A percentile compares a stretch with the other conserved stretches of the same genome.
Conservation (phyloP, 2,797 vertebrate species). For the Hemibagrus guttatus region DNA sequence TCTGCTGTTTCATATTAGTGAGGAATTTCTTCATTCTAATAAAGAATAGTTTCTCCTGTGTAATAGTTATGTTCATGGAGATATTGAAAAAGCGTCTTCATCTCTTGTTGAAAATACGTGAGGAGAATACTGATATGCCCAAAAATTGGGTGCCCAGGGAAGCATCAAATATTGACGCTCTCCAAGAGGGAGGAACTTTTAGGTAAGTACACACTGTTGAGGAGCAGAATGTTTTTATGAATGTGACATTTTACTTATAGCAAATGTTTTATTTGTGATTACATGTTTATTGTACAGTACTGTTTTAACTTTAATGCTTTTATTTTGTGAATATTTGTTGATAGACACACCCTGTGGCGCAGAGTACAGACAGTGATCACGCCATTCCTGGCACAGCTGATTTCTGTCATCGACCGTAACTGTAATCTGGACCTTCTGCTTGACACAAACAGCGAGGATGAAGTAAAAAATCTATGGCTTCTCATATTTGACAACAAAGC, state of each 20-base stretch:
- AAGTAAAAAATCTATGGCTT: constrained; percentile 86
- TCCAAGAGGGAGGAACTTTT: constrained; percentile 96
- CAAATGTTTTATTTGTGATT: background rate
- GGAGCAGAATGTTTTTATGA: background rate
- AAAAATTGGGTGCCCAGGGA: constrained; percentile 86
- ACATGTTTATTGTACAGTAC: background rate
- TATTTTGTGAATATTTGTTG: background rate
- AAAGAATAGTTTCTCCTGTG: background rate
- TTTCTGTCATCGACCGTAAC: constrained; percentile 86
- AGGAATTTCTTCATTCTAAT: background rate
- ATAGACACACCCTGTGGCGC: constrained; percentile 90
- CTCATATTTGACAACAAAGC: constrained; percentile 86
- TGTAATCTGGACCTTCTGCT: constrained; percentile 86
- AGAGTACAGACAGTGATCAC: constrained; percentile 82
- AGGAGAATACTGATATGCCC: constrained; percentile 66
- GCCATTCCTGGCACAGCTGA: constrained; percentile 84
- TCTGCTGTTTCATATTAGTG: background rate
- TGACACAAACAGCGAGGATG: constrained; percentile 60
- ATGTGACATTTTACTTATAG: background rate
- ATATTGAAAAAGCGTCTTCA: constrained; percentile 79
- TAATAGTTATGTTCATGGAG: constrained; percentile 80
- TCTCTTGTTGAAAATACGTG: constrained; percentile 74
- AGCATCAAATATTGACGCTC: constrained; percentile 84
- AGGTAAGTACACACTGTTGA: constrained; percentile 72
- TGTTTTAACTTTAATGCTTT: background rate